Conservation (phyloP, 2,113 vertebrate species). For the Parotia lawesii region DNA sequence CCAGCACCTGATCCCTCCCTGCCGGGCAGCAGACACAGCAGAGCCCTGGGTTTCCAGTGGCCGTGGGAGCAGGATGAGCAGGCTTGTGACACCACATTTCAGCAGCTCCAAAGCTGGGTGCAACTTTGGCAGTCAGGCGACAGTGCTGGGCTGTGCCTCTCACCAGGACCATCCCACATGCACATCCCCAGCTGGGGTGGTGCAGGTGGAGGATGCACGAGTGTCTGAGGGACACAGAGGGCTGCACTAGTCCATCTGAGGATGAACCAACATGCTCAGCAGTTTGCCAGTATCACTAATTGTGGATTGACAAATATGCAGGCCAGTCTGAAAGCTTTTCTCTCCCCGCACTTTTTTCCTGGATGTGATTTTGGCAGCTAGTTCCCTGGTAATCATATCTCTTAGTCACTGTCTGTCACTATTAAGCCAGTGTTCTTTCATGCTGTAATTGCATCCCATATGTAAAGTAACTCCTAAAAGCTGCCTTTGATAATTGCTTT, state of each 20-base stretch:
- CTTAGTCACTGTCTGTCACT: conserved; percentile 50
- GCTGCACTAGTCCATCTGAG: not conserved
- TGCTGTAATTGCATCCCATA: not conserved
- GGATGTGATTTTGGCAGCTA: conserved; percentile 18
- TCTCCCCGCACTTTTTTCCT: not conserved
- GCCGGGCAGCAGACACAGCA: not conserved
- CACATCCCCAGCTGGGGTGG: not conserved
- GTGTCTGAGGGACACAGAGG: not conserved
- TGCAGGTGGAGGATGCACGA: fast-evolving
- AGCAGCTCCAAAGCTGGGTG: not conserved
- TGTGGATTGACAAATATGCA: not conserved
- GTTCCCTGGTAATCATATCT: conserved; percentile 30
- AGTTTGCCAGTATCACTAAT: not conserved
- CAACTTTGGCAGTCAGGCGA: fast-evolving
- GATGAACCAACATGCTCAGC: fast-evolving
- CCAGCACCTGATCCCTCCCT: too few species aligned
- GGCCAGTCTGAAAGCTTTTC: not conserved
- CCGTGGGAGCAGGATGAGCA: not conserved
- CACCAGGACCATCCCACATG: too few species aligned
- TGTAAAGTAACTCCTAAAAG: conserved; percentile 32
- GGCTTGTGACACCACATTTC: not conserved
- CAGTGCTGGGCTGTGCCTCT: not conserved
- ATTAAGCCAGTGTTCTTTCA: conserved; percentile 27
- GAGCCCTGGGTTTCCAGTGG: not conserved
- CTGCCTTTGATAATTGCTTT: conserved; percentile 31